Percentiles rank a stretch among this genome's conserved stretches.
These are phyloP conservation scores for Neoarius graeffei DNA, from an alignment of 2,113 vertebrate genomes.

Conservation along the genomic window DNA sequence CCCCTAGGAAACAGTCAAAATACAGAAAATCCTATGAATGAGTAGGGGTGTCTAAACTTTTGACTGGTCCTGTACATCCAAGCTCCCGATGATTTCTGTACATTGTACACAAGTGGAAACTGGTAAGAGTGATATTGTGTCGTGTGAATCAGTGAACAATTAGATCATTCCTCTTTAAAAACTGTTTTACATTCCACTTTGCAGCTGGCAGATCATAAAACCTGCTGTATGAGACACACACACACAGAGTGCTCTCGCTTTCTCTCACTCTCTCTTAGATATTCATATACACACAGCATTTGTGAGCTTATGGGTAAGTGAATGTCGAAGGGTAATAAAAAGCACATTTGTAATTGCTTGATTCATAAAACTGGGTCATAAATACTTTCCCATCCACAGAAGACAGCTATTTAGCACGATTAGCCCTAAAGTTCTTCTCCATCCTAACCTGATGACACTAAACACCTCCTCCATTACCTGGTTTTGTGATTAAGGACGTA, in stretches of 20 bases:
- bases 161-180: slow-evolving; percentile 40
- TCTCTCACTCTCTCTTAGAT: background rate
- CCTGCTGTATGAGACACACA: slow-evolving; percentile 25
- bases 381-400: slow-evolving; percentile 23
- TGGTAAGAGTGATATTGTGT: slow-evolving; percentile 22
- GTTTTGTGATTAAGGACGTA: background rate
- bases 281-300: background rate
- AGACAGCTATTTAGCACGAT: background rate
- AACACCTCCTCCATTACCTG: slow-evolving; percentile 7
- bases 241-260: background rate
- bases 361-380: slow-evolving; percentile 27
- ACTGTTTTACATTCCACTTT: slow-evolving; percentile 15
- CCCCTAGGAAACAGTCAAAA: no score
- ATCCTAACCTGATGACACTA: background rate
- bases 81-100: background rate
- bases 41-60: background rate
- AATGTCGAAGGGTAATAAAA: slow-evolving; percentile 10
- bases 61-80: background rate
- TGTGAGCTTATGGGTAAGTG: background rate
- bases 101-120: background rate
- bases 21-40: no score
- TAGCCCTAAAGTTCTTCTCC: background rate
- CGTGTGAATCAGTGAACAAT: slow-evolving; percentile 15
- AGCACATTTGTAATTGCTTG: background rate
- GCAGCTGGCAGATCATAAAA: slow-evolving; percentile 43